Percentiles rank a stretch among this genome's conserved stretches.
phyloP scores from a whole-genome alignment of 2,113 vertebrate species.

The Sturnus vulgaris region DNA sequence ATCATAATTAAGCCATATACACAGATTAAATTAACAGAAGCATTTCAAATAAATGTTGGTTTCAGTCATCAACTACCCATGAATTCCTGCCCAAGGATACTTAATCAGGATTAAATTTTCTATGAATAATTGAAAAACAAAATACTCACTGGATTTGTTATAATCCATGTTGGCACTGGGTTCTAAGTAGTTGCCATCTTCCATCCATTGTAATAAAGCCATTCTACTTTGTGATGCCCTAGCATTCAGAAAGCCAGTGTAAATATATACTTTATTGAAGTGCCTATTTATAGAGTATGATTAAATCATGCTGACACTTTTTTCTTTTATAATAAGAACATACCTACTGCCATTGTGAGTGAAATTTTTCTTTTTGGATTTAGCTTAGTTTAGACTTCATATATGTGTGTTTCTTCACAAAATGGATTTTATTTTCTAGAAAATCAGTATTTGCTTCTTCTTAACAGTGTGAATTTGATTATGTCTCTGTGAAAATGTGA shows the following conservation, averaged over 20 bases:
- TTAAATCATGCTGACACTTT: background rate
- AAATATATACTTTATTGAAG: constrained; percentile 67
- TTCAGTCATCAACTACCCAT: constrained; percentile 80
- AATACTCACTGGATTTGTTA: constrained; percentile 82
- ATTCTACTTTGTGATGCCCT: constrained; percentile 59
- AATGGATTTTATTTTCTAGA: background rate
- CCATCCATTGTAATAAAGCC: constrained; percentile 77
- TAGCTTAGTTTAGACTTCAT: background rate
- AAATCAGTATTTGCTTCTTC: background rate
- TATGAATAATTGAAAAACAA: constrained; percentile 87
- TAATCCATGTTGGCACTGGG: constrained; percentile 80
- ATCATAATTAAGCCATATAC: constrained; percentile 81
- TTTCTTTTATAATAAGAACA: background rate
- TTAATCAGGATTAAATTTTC: constrained; percentile 87
- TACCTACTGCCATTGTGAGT: constrained; percentile 22
- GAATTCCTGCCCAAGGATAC: constrained; percentile 83
- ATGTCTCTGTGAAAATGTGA: background rate
- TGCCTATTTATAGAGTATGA: constrained; percentile 63
- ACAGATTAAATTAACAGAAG: constrained; percentile 84
- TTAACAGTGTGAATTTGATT: background rate
- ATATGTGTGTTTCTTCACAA: background rate
- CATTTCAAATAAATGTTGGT: constrained; percentile 81
- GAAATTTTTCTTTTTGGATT: background rate
- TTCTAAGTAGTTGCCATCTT: constrained; percentile 79
- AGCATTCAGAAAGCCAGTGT: constrained; percentile 51